Evolutionary conservation across 2,888 invertebrate species (phyloP).

Genomic region (Stegophylla sp.): DNA sequence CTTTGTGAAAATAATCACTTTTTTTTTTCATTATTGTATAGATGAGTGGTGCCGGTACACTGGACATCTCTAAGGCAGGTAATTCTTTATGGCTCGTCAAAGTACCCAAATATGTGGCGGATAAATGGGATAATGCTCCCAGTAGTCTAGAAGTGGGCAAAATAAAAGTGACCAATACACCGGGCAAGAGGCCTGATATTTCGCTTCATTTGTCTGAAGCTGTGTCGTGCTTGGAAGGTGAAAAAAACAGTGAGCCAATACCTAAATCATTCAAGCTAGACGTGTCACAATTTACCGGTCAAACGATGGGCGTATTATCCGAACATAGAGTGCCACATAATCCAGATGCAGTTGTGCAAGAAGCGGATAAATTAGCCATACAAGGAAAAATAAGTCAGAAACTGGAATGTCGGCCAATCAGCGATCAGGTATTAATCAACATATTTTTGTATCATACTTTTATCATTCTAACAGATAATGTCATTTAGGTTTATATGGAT

Average conservation of each 20-base stretch:
- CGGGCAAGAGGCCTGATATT: constrained; percentile 85
- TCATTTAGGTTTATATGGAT: constrained; percentile 80
- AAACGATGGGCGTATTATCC: constrained; percentile 91
- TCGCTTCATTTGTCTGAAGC: constrained; percentile 83
- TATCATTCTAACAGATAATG: not conserved
- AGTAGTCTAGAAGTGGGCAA: constrained; percentile 93
- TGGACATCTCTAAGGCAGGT: constrained; percentile 87
- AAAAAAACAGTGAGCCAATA: constrained; percentile 80
- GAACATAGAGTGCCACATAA: constrained; percentile 66
- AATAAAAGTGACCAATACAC: constrained; percentile 71
- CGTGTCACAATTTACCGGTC: constrained; percentile 87
- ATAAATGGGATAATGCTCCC: constrained; percentile 92
- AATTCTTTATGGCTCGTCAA: constrained; percentile 97
- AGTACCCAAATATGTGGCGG: constrained; percentile 93
- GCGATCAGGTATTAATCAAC: constrained; percentile 60
- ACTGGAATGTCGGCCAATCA: constrained; percentile 80
- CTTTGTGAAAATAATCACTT: too few species aligned
- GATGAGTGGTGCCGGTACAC: constrained; percentile 62
- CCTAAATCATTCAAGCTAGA: constrained; percentile 92
- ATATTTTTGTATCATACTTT: not conserved
- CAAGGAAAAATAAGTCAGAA: constrained; percentile 96
- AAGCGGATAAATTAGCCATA: constrained; percentile 83
- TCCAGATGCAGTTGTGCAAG: constrained; percentile 73
- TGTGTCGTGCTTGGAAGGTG: constrained; percentile 77
- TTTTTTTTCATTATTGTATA: constrained; percentile 6